Evolutionary conservation across 2,113 vertebrate species (phyloP).

Genomic region (Cheirogaleus medius): DNA sequence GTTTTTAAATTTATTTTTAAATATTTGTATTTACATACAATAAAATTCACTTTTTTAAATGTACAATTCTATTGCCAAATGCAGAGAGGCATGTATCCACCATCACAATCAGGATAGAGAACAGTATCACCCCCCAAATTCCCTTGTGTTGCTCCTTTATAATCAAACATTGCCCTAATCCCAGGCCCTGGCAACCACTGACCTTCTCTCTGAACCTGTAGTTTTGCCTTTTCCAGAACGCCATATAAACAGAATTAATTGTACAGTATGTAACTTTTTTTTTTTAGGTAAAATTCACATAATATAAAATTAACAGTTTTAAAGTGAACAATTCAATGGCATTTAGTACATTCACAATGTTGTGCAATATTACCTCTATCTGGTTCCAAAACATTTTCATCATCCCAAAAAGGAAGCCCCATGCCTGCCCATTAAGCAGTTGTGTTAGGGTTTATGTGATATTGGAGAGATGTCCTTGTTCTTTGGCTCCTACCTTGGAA

Average conservation of each 20-base stretch:
- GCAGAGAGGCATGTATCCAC: not conserved
- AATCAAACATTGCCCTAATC: not conserved
- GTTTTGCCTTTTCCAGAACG: not conserved
- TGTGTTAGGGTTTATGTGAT: no score
- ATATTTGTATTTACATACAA: not conserved
- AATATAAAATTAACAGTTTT: not conserved
- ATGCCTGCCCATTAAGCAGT: no score
- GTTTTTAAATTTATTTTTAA: not conserved
- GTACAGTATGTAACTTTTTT: not conserved
- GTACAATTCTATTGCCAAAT: not conserved
- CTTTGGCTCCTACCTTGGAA: no score
- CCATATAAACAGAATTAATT: not conserved
- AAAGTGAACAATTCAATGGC: not conserved
- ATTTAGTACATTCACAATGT: not conserved
- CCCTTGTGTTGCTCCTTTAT: not conserved
- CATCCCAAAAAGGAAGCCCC: not conserved
- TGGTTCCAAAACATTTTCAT: not conserved
- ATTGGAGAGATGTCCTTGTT: no score
- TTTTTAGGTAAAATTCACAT: not conserved
- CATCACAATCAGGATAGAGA: not conserved
- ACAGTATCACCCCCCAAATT: no score
- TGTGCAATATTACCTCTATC: not conserved
- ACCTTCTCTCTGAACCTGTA: not conserved
- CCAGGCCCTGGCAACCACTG: not conserved
- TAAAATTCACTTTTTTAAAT: not conserved